Base-by-base conservation (phyloP, 2,888 invertebrate species). In the Chouioia cunea region DNA sequence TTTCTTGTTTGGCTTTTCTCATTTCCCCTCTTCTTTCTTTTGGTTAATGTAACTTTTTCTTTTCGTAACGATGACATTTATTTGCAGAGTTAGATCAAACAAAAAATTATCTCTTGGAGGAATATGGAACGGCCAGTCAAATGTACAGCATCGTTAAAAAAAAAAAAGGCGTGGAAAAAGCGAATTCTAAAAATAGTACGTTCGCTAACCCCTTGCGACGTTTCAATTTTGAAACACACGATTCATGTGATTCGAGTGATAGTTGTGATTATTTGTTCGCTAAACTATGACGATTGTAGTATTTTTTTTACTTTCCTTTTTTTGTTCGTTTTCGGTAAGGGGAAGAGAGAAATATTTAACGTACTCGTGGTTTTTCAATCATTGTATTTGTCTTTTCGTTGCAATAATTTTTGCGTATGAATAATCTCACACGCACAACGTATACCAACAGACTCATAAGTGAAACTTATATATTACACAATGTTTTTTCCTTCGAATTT, bases 391-490 rank as follows among this genome's bases (percentile, higher is more conserved):
- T 36, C 48, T 56, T 18, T 58, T 56, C 43, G n/a, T 36, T 15
- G 22, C 44, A 16, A 50, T 8, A 12, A 50, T 8, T 16, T 50
- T 43, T 48, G 57, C 52, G 23, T 63, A 4, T n/a, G 18, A 65
- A 56, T 27, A 60, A 70, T 62, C 23, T 20, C 64, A 64, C 44
- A 65, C 71, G 64, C 71, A 71, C 71, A 71, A 71, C 64, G 59
- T 52, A 52, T 10, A 36, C 47, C 20, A 54, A 44, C 23, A 23
- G n/a, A 63, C 59, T 52, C 36, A 18, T 52, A 22, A 66, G 15
- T 18, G 27, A 53, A 71, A 53, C 44, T 10, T 20, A 36, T 23
- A 44, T 44, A n/a, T 52, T 36, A 46, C 47, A 53, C 16, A 22
- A 47, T 52, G 20, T 23, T 18, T 4, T n/a, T 48, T 8, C 15